Conservation (phyloP, 2,797 vertebrate genomes). For the Acestrorhynchus altus region DNA sequence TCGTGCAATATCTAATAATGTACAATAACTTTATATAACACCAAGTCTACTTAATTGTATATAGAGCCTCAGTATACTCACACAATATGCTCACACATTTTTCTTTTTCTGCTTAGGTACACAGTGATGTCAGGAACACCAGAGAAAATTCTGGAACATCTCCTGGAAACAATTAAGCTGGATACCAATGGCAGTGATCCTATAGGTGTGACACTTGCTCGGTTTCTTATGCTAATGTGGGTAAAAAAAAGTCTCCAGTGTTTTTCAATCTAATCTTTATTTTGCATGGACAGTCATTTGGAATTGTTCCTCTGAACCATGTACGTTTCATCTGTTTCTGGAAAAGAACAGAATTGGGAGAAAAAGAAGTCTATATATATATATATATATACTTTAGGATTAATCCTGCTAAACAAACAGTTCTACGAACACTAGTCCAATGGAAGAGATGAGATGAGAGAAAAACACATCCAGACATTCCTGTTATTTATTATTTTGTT, state of each 20-base stretch:
- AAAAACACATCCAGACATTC: slow-evolving; percentile 37
- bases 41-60: no score
- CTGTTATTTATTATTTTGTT: slow-evolving; percentile 4
- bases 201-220: slow-evolving; percentile 72
- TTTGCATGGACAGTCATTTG: no score
- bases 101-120: slow-evolving; percentile 76
- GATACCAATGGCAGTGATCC: slow-evolving; percentile 86
- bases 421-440: slow-evolving; percentile 1
- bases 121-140: slow-evolving; percentile 93
- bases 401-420: neutral
- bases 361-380: no score
- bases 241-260: no score
- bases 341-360: neutral
- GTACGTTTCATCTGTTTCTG: no score
- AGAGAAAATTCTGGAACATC: slow-evolving; percentile 95
- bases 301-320: no score
- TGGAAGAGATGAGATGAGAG: neutral
- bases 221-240: neutral
- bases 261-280: no score
- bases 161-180: slow-evolving; percentile 88
- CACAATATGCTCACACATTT: neutral
- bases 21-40: no score
- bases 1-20: no score
- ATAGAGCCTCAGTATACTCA: neutral
- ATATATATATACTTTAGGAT: no score